A percentile compares a stretch with the other conserved stretches of the same genome.
These are phyloP conservation scores for Clanis bilineata DNA, from an alignment of 2,888 invertebrate species.

Conservation along the genomic window DNA sequence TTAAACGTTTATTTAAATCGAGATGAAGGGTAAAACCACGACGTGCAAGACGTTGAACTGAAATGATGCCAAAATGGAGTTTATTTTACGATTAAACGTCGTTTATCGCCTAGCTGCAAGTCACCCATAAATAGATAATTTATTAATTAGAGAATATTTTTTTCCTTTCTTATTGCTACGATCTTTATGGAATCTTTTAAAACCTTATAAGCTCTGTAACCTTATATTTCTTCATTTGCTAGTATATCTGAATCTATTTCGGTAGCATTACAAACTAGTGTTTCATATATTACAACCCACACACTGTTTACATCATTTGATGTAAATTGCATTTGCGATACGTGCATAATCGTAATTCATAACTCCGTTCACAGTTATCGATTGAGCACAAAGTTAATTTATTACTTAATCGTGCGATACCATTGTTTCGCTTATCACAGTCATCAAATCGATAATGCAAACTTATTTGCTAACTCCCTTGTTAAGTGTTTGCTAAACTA, in stretches of 20 bases:
- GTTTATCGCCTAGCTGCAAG: no score
- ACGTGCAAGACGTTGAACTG: no score
- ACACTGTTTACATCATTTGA: neutral
- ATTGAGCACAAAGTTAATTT: constrained; percentile 20
- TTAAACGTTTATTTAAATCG: no score
- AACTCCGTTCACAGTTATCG: neutral
- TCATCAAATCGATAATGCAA: constrained; percentile 17
- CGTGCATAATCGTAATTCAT: neutral
- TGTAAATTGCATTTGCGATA: constrained; percentile 10
- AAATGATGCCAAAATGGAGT: no score
- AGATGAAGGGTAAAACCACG: no score
- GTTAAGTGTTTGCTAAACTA: neutral
- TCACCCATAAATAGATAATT: no score
- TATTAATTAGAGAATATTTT: no score
- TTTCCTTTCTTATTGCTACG: no score
- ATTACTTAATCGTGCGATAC: constrained; percentile 21
- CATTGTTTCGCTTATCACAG: constrained; percentile 19
- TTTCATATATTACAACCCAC: neutral
- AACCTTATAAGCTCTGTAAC: neutral
- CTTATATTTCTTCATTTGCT: neutral
- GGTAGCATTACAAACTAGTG: neutral
- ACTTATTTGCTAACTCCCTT: neutral
- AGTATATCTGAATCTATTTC: neutral
- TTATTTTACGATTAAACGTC: no score
- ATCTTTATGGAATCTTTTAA: neutral